Evolutionary conservation across 2,113 vertebrate genomes (phyloP).

Genomic region (Fukomys damarensis): DNA sequence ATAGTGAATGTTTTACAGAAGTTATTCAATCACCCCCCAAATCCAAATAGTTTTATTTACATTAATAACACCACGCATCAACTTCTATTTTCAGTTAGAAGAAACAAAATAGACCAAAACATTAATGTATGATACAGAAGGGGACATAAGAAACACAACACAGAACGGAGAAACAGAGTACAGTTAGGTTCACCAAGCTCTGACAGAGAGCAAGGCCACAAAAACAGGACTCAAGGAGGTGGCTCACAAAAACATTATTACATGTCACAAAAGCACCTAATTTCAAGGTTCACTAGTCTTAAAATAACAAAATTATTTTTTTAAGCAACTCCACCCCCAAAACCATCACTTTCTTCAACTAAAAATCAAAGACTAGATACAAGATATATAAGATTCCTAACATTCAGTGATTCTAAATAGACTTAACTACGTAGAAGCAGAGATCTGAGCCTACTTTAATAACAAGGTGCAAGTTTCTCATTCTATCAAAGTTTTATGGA

Average conservation of each 20-base stretch:
- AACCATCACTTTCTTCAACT: neutral
- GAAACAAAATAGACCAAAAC: conserved; percentile 54
- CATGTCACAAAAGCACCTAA: conserved; percentile 20
- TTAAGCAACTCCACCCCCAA: conserved; percentile 7
- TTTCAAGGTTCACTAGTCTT: conserved; percentile 39
- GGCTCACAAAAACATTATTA: conserved; percentile 52
- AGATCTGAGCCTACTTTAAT: conserved; percentile 24
- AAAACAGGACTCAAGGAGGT: conserved; percentile 51
- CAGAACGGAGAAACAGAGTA: neutral
- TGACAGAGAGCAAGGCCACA: conserved; percentile 69
- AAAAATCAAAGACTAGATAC: conserved; percentile 29
- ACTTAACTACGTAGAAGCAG: neutral
- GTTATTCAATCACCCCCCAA: neutral
- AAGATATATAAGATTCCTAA: conserved; percentile 11
- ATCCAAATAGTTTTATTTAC: neutral
- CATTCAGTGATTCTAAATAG: neutral
- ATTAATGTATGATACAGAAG: conserved; percentile 38
- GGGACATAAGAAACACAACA: conserved; percentile 52
- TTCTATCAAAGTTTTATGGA: conserved; percentile 52
- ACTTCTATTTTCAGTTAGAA: conserved; percentile 49
- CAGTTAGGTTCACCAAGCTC: conserved; percentile 48
- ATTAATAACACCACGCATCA: neutral
- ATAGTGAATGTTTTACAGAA: neutral
- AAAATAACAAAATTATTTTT: conserved; percentile 32
- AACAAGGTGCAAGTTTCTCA: conserved; percentile 49